Percentiles rank a stretch among this genome's conserved stretches.
Conservation (phyloP, 2,888 invertebrate species). For the Heteromurus nitidus region DNA sequence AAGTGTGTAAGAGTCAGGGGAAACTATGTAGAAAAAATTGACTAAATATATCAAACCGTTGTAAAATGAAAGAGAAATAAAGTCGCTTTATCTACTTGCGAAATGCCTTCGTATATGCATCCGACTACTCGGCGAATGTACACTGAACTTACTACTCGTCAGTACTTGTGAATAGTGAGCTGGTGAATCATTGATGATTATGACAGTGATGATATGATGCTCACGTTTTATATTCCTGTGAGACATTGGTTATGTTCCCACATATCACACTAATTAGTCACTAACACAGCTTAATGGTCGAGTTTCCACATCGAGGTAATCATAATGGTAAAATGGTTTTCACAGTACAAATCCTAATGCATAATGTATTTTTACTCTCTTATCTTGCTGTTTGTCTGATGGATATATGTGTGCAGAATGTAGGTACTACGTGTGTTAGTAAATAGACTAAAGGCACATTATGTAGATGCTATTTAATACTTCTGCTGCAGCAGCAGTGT, state of each 20-base stretch:
- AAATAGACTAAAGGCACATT: background rate
- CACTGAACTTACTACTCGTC: too few species aligned
- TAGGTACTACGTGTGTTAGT: background rate
- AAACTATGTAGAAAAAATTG: too few species aligned
- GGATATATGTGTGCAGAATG: background rate
- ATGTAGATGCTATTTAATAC: background rate
- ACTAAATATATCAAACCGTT: too few species aligned
- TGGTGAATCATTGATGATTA: background rate
- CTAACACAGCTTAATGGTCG: conserved; percentile 45
- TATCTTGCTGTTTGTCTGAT: conserved; percentile 1
- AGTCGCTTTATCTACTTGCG: too few species aligned
- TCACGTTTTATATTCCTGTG: conserved; percentile 18
- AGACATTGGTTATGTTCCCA: conserved; percentile 47
- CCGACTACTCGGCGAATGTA: too few species aligned
- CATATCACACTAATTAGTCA: conserved; percentile 50
- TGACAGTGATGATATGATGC: conserved; percentile 26
- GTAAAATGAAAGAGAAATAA: too few species aligned
- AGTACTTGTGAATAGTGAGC: too few species aligned
- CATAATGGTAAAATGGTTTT: conserved; percentile 22
- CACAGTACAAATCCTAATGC: background rate
- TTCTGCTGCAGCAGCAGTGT: background rate
- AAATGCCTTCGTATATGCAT: too few species aligned
- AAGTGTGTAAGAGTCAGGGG: too few species aligned
- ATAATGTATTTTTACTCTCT: background rate
- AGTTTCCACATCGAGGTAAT: conserved; percentile 43